A percentile compares a stretch with the other conserved stretches of the same genome.
Evolutionary conservation across 1,140 invertebrate genomes (phyloP).

Genomic region (Eurosta solidaginis): DNA sequence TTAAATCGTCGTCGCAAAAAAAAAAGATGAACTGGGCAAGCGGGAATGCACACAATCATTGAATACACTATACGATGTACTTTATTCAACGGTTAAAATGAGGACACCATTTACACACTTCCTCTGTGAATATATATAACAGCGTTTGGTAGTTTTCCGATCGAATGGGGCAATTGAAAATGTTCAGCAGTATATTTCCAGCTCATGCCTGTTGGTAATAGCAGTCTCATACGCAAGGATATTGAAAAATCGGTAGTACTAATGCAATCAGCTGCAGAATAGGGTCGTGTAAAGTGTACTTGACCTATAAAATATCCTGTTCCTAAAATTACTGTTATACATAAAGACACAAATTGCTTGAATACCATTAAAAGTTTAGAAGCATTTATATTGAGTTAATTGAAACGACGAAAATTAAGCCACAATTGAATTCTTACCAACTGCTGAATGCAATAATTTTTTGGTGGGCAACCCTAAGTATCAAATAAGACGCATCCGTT

Average conservation of each 20-base stretch:
- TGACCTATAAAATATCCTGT: slow-evolving; percentile 96
- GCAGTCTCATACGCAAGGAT: slow-evolving; percentile 77
- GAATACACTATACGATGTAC: slow-evolving; percentile 85
- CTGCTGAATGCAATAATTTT: too few relatives aligned
- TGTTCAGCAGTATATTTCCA: slow-evolving; percentile 81
- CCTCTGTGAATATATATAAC: slow-evolving; percentile 94
- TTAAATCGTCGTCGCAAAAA: slow-evolving; percentile 92
- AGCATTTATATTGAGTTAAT: slow-evolving; percentile 89
- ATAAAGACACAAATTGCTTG: slow-evolving; percentile 79
- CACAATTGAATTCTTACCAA: too few relatives aligned
- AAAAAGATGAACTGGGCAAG: slow-evolving; percentile 82
- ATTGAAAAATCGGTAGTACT: slow-evolving; percentile 88
- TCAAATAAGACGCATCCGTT: too few relatives aligned
- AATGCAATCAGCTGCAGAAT: slow-evolving; percentile 95
- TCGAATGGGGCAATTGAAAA: slow-evolving; percentile 38
- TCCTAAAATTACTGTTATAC: slow-evolving; percentile 93
- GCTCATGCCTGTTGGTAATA: slow-evolving; percentile 78
- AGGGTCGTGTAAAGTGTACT: slow-evolving; percentile 89
- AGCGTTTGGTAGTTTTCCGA: slow-evolving; percentile 69
- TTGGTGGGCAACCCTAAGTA: too few relatives aligned
- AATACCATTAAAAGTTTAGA: slow-evolving; percentile 82
- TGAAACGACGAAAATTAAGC: slow-evolving; percentile 90
- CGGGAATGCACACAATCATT: slow-evolving; percentile 84
- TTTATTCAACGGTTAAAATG: slow-evolving; percentile 86
- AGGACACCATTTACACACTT: slow-evolving; percentile 99